Evolutionary conservation across 2,797 vertebrate genomes (phyloP).

Genomic region (Malacoctenus gilli): DNA sequence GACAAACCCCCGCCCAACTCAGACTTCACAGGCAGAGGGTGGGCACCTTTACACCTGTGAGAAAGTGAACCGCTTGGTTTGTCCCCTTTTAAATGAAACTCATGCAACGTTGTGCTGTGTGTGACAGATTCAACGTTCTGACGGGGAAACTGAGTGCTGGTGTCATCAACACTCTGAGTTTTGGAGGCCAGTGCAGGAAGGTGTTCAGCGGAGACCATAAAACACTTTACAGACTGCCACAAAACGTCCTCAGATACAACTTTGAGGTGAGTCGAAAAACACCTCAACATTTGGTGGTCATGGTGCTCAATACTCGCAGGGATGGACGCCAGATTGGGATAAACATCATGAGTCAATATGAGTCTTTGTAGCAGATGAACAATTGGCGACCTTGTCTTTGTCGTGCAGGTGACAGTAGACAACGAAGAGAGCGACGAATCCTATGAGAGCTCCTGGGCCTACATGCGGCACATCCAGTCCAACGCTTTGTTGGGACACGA

Average conservation of each 20-base stretch:
- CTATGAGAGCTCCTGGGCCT: constrained; percentile 91
- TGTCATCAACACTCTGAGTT: constrained; percentile 91
- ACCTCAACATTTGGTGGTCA: too few relatives aligned
- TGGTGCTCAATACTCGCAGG: too few relatives aligned
- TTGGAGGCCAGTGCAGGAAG: constrained; percentile 92
- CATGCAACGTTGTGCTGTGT: neutral
- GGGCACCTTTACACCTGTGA: too few relatives aligned
- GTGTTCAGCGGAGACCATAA: constrained; percentile 85
- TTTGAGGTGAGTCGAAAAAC: constrained; percentile 84
- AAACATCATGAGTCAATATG: too few relatives aligned
- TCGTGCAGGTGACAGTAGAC: constrained; percentile 84
- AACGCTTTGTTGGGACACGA: constrained; percentile 43
- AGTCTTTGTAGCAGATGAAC: too few relatives aligned
- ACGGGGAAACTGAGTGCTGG: constrained; percentile 80
- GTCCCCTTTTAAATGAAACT: too few relatives aligned
- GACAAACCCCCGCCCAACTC: constrained; percentile 87
- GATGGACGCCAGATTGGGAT: too few relatives aligned
- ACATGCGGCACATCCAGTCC: constrained; percentile 74
- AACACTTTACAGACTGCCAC: constrained; percentile 86
- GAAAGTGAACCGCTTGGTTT: too few relatives aligned
- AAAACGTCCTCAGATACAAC: constrained; percentile 87
- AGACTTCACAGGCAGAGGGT: constrained; percentile 91
- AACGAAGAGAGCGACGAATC: constrained; percentile 92
- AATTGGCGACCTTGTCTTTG: constrained; percentile 7
- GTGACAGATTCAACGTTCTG: constrained; percentile 73